Evolutionary conservation across 1,140 invertebrate genomes (phyloP).

Genomic region (Drosophila tsacasi): DNA sequence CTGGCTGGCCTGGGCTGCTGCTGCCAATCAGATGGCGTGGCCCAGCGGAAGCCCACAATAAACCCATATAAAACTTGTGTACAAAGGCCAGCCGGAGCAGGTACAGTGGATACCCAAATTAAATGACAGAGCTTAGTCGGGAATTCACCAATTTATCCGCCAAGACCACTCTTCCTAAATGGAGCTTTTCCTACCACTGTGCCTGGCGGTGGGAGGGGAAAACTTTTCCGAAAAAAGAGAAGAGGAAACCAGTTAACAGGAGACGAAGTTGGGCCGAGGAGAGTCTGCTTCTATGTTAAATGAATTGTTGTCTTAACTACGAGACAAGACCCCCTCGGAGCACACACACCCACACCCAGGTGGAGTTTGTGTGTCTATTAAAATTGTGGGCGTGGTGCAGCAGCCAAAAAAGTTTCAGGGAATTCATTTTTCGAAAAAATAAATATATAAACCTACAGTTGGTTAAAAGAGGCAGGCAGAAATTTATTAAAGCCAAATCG

Average conservation of each 20-base stretch:
- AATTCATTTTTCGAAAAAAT: slow-evolving; percentile 76
- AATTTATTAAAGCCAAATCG: too few species aligned
- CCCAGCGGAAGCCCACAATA: slow-evolving; percentile 65
- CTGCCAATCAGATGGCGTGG: slow-evolving; percentile 66
- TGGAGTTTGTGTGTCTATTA: slow-evolving; percentile 33
- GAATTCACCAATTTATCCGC: slow-evolving; percentile 10
- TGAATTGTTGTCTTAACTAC: slow-evolving; percentile 83
- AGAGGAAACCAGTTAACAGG: slow-evolving; percentile 22
- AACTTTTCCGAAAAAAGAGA: slow-evolving; percentile 56
- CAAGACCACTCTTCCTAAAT: slow-evolving; percentile 17
- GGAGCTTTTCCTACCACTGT: slow-evolving; percentile 53
- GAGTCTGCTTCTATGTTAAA: slow-evolving; percentile 74
- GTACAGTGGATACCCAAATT: slow-evolving; percentile 30
- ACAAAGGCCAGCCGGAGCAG: slow-evolving; percentile 33
- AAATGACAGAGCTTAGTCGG: slow-evolving; percentile 17
- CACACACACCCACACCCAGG: slow-evolving; percentile 5
- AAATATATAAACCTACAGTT: slow-evolving; percentile 20
- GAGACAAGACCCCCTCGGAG: slow-evolving; percentile 46
- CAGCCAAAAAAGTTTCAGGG: slow-evolving; percentile 66
- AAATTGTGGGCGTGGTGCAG: slow-evolving; percentile 38
- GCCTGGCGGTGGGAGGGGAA: slow-evolving; percentile 38
- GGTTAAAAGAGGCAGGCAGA: neutral
- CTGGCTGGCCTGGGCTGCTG: slow-evolving; percentile 13
- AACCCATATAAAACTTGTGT: slow-evolving; percentile 73
- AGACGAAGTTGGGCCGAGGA: slow-evolving; percentile 42